A percentile compares a stretch with the other conserved stretches of the same genome.
Conservation (phyloP, 2,888 invertebrate species). For the Drosophila pegasa region DNA sequence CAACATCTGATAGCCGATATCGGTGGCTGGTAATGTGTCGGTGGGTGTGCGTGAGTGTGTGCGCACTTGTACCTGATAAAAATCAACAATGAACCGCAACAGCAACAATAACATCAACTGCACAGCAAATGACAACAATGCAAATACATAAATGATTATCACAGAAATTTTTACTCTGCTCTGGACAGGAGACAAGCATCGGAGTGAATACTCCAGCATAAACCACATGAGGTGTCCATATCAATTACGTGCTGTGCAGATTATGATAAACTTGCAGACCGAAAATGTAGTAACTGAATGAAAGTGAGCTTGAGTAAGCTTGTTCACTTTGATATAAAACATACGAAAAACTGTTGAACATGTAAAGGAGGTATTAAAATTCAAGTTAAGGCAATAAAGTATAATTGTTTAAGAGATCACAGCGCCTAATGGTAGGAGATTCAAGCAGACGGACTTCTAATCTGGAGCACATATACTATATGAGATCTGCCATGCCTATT, state of each 20-base stretch:
- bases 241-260: slow-evolving; percentile 15
- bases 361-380: too few species aligned
- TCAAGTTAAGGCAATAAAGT: too few species aligned
- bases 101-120: slow-evolving; percentile 49
- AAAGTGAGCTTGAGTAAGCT: too few species aligned
- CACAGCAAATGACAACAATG: slow-evolving; percentile 48
- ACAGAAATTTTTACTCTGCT: slow-evolving; percentile 18
- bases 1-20: slow-evolving; percentile 48
- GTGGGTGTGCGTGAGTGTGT: slow-evolving; percentile 13
- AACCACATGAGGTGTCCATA: slow-evolving; percentile 19
- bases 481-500: too few species aligned
- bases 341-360: too few species aligned
- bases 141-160: slow-evolving; percentile 57
- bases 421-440: too few species aligned
- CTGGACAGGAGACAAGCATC: slow-evolving; percentile 21
- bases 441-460: too few species aligned
- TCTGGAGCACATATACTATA: too few species aligned
- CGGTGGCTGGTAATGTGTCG: slow-evolving; percentile 23
- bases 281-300: not conserved
- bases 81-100: slow-evolving; percentile 59
- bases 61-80: slow-evolving; percentile 52
- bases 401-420: too few species aligned
- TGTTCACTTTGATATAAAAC: too few species aligned
- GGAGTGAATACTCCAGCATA: not conserved
- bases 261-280: not conserved